Percentiles rank a stretch among this genome's conserved stretches.
Evolutionary conservation across 2,797 vertebrate species (phyloP).

Genomic region (Enteromius argenteus): DNA sequence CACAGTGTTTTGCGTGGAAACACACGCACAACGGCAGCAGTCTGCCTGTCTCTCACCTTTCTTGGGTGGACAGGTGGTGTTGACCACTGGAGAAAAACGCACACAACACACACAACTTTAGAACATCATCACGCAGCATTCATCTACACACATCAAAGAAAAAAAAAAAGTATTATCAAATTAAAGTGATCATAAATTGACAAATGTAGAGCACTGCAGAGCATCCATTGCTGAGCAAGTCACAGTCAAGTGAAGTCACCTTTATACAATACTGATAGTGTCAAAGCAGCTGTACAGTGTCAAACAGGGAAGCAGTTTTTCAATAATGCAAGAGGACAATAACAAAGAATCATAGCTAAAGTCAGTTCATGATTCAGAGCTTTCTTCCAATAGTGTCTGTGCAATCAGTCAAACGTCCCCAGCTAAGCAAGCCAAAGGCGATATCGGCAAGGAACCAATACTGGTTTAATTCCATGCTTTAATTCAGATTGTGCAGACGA

Average conservation of each 20-base stretch:
- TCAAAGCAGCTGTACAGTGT: background rate
- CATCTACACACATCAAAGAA: background rate
- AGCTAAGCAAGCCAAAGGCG: background rate
- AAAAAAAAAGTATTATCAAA: background rate
- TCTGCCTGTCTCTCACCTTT: conserved; percentile 56
- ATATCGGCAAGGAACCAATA: background rate
- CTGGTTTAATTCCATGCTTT: too few species aligned
- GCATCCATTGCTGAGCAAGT: background rate
- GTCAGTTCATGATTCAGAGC: background rate
- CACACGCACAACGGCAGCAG: conserved; percentile 28
- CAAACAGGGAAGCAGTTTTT: background rate
- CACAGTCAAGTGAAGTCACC: background rate
- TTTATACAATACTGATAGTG: background rate
- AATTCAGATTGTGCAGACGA: background rate
- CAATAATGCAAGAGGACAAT: background rate
- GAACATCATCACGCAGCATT: conserved; percentile 27
- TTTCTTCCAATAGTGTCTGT: background rate
- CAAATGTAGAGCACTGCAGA: background rate
- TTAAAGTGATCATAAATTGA: background rate
- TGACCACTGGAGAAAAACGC: conserved; percentile 60
- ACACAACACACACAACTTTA: conserved; percentile 49
- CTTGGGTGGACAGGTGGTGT: conserved; percentile 52
- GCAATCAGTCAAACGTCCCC: background rate
- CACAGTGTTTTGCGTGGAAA: conserved; percentile 21
- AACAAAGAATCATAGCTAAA: background rate